Evolutionary conservation across 2,888 invertebrate species (phyloP), one percentile per base, ranked within the genome.

Genomic region (Dione juno): DNA sequence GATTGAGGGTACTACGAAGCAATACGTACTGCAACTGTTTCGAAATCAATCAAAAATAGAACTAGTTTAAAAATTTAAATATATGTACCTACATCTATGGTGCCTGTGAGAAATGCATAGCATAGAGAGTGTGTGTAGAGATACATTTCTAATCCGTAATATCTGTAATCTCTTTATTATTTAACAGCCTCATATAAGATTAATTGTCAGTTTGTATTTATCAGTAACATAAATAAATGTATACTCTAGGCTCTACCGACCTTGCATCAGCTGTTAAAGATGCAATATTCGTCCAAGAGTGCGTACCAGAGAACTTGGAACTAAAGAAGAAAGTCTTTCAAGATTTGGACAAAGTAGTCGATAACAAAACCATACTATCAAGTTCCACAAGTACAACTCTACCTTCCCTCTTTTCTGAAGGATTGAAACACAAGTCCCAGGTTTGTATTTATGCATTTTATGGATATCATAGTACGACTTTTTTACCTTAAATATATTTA

Each of bases 321-420:
- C 85, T 98, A 79, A 99, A 99, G 84, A 94, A 95, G 74, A 95
- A 96, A 80, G 94, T 99, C 9, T 98, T 96, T 87, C 89, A 92
- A 69, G 94, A 96, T 72, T 88, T 99, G 57, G 99, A 99, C 84
- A 94, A 94, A 69, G 91, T 98, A 1, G 95, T 97, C 0, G 95
- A 95, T n/a, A 89, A 95, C 72, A 94, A 94, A 54, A 96, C 96
- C 0, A 97, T 99, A 77, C 83, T 99, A 8, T 98, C 98, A 0
- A 98, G 98, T 79, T 99, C 99, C 0, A 98, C 99, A 0, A 98
- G 98, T 63, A 98, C 98, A 1, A 97, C 98, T 73, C 90, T 97
- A 72, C 98, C 99, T 0, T 99, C 99, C 0, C 87, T 95, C 59
- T 97, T 99, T 81, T 97, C 97, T 28, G 96, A 96, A 74, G 94